Conservation (phyloP, 2,113 vertebrate genomes). For the crab-eating macaque (Macaca fascicularis) region DNA sequence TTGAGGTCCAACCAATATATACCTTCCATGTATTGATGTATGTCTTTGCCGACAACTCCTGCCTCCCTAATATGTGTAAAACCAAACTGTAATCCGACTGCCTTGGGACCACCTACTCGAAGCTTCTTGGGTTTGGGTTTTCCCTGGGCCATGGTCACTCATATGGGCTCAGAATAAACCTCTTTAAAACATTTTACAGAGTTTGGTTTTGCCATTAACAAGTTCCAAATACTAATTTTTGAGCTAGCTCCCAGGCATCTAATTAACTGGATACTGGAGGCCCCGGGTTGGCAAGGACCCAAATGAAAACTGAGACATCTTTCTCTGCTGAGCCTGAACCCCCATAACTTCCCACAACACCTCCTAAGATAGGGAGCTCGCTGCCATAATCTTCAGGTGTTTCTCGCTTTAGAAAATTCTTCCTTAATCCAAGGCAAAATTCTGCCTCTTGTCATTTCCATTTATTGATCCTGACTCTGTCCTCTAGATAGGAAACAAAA, state of each 20-base stretch:
- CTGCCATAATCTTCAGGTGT: background rate
- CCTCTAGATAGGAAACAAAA: background rate
- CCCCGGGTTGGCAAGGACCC: background rate
- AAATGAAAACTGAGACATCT: background rate
- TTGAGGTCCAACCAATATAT: too few species aligned
- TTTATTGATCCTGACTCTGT: background rate
- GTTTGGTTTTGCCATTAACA: too few species aligned
- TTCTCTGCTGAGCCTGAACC: background rate
- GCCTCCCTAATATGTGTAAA: too few species aligned
- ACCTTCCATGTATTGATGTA: too few species aligned
- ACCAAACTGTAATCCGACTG: too few species aligned
- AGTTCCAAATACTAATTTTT: background rate
- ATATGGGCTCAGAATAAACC: too few species aligned
- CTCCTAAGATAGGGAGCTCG: background rate
- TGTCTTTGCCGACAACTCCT: too few species aligned
- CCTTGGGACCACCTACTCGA: too few species aligned
- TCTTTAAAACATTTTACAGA: too few species aligned
- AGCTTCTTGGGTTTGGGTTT: too few species aligned
- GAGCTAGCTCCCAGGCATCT: background rate
- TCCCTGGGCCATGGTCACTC: too few species aligned
- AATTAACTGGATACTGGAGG: background rate
- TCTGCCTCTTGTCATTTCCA: background rate
- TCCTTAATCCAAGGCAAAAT: background rate
- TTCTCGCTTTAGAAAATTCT: background rate
- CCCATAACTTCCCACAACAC: accelerated